These are phyloP conservation scores for Phoeniculus purpureus DNA, from an alignment of 2,797 vertebrate genomes.

Conservation along the genomic window DNA sequence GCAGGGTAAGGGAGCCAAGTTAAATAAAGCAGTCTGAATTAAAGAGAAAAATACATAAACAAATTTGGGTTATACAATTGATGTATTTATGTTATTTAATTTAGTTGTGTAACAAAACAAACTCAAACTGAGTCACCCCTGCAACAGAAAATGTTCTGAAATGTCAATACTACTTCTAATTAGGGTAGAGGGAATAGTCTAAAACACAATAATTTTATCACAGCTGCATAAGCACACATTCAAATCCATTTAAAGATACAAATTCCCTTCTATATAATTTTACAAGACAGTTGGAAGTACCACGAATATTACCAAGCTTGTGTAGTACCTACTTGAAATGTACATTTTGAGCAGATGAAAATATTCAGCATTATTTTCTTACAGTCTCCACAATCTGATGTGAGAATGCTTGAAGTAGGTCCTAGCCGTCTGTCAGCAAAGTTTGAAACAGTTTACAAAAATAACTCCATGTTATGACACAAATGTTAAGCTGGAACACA, in stretches of 20 bases:
- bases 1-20: not conserved
- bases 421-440: not conserved
- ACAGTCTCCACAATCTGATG: not conserved
- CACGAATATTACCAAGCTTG: not conserved
- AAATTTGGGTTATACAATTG: not conserved
- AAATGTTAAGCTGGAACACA: too few relatives aligned
- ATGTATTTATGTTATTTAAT: not conserved
- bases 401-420: not conserved
- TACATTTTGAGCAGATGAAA: not conserved
- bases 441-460: not conserved
- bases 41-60: not conserved
- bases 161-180: not conserved
- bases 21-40: not conserved
- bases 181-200: fast-evolving
- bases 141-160: not conserved
- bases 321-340: not conserved
- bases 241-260: not conserved
- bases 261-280: not conserved
- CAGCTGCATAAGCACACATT: not conserved
- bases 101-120: not conserved
- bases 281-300: not conserved
- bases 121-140: not conserved
- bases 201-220: not conserved
- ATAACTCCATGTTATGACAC: not conserved
- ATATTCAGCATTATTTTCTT: not conserved